These are phyloP conservation scores for Columba guinea DNA, from an alignment of 2,797 vertebrate species.

Conservation along the genomic window DNA sequence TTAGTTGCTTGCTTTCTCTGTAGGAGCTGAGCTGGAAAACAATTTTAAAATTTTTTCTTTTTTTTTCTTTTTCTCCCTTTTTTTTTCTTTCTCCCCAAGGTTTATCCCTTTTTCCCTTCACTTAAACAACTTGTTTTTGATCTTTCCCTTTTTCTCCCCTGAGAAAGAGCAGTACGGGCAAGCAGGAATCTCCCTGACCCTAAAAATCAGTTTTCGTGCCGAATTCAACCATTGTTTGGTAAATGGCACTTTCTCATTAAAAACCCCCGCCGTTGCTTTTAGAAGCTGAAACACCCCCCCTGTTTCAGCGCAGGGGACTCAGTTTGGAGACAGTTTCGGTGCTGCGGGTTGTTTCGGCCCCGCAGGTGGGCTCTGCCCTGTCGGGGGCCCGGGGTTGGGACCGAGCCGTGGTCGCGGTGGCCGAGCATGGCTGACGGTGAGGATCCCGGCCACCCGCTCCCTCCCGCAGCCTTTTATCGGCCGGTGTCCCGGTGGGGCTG, in stretches of 20 bases:
- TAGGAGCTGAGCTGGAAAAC: background rate
- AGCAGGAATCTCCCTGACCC: background rate
- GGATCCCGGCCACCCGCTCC: background rate
- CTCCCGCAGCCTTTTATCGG: background rate
- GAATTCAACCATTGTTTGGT: rapidly evolving
- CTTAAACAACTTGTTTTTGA: background rate
- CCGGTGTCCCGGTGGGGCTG: background rate
- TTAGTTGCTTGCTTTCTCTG: background rate
- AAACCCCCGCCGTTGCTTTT: background rate
- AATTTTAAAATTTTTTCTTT: too few relatives aligned
- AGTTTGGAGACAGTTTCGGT: rapidly evolving
- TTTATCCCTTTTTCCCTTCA: background rate
- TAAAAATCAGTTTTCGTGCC: rapidly evolving
- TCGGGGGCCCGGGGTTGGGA: rapidly evolving
- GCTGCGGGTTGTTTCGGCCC: rapidly evolving
- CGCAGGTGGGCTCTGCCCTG: background rate
- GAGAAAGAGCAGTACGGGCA: background rate
- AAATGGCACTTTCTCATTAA: background rate
- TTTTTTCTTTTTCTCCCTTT: background rate
- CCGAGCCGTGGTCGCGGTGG: too few relatives aligned
- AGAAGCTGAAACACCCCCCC: rapidly evolving
- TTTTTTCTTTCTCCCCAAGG: too few relatives aligned
- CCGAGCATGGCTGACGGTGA: background rate
- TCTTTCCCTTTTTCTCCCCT: background rate
- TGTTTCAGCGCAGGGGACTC: background rate